A percentile compares a stretch with the other conserved stretches of the same genome.
Conservation (phyloP, 2,797 vertebrate species). For the Cryptoblepharus egeriae region DNA sequence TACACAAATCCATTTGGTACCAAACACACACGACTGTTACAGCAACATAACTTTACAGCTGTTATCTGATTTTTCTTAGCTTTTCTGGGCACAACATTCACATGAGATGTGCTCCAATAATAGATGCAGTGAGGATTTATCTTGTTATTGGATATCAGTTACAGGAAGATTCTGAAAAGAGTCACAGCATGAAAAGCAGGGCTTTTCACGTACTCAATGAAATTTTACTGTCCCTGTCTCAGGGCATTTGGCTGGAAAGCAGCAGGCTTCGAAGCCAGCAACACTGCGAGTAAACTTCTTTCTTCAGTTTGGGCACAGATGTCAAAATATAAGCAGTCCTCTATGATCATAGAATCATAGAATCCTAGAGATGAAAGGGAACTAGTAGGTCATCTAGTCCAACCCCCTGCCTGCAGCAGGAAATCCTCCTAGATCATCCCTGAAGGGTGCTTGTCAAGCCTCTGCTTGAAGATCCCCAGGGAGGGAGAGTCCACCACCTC, state of each 20-base stretch:
- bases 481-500: too few relatives aligned
- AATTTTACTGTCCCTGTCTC: constrained; percentile 53
- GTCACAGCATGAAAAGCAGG: constrained; percentile 39
- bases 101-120: constrained; percentile 29
- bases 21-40: not conserved
- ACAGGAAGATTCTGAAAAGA: constrained; percentile 52
- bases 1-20: not conserved
- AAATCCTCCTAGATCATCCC: too few relatives aligned
- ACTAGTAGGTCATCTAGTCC: too few relatives aligned
- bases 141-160: constrained; percentile 33
- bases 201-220: constrained; percentile 55
- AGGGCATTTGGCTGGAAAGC: constrained; percentile 60
- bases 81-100: not conserved
- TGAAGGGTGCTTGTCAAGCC: too few relatives aligned
- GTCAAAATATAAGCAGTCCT: constrained; percentile 73
- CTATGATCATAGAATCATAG: too few relatives aligned
- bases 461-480: too few relatives aligned
- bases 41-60: not conserved
- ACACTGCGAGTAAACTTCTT: constrained; percentile 62
- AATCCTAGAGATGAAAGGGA: too few relatives aligned
- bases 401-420: too few relatives aligned
- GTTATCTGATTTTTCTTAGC: not conserved
- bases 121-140: constrained; percentile 48
- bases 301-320: constrained; percentile 47
- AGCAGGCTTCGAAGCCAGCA: constrained; percentile 72